phyloP scores from a whole-genome alignment of 2,797 vertebrate genomes.

The Gobionotothen gibberifrons region DNA sequence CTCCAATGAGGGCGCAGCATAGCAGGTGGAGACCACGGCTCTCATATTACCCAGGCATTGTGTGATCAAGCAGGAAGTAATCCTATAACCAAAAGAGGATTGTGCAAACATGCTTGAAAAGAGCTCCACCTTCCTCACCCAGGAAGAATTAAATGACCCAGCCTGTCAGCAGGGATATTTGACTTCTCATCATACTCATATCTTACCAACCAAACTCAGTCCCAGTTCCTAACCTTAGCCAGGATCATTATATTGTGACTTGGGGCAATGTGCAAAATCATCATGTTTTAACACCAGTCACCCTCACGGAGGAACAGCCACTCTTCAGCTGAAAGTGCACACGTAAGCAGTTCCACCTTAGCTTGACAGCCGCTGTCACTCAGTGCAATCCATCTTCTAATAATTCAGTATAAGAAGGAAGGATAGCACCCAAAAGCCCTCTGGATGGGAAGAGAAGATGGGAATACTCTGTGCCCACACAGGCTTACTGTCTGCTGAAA shows the following conservation, averaged over 20 bases:
- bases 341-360: slow-evolving; percentile 26
- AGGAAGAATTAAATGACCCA: slow-evolving; percentile 38
- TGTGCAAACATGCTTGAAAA: slow-evolving; percentile 46
- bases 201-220: slow-evolving; percentile 1
- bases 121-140: slow-evolving; percentile 41
- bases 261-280: neutral
- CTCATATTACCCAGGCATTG: slow-evolving; percentile 76
- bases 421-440: slow-evolving; percentile 34
- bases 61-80: slow-evolving; percentile 74
- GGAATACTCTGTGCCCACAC: slow-evolving; percentile 51
- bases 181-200: slow-evolving; percentile 8
- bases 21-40: slow-evolving; percentile 72
- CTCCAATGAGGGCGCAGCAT: slow-evolving; percentile 58
- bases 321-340: slow-evolving; percentile 7
- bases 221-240: neutral
- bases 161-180: slow-evolving; percentile 26
- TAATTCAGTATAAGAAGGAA: slow-evolving; percentile 25
- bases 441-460: slow-evolving; percentile 34
- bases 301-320: slow-evolving; percentile 16
- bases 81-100: slow-evolving; percentile 69
- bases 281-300: neutral
- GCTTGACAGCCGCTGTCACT: slow-evolving; percentile 36
- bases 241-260: slow-evolving; percentile 9
- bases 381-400: slow-evolving; percentile 43
- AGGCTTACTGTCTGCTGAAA: slow-evolving; percentile 55